These are phyloP conservation scores for Adineta ricciae DNA, from an alignment of 2,888 invertebrate genomes.

Conservation along the genomic window DNA sequence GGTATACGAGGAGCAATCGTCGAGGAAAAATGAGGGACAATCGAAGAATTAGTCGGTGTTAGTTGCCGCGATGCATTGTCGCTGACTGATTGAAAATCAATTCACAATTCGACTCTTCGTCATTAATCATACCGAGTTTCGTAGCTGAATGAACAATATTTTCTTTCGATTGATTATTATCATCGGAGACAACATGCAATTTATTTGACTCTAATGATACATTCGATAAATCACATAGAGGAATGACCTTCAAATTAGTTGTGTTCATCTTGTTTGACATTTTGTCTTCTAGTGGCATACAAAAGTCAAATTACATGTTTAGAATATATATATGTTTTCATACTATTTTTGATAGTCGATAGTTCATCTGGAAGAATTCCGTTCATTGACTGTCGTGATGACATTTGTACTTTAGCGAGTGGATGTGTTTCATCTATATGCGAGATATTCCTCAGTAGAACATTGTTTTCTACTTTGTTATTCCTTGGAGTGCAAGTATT, in stretches of 20 bases:
- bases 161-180: background rate
- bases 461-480: too few species aligned
- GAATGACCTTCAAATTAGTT: background rate
- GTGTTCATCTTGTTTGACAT: background rate
- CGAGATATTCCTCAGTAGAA: background rate
- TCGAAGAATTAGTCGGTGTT: background rate
- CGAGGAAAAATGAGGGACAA: background rate
- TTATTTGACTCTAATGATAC: background rate
- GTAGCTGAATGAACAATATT: background rate
- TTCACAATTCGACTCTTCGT: background rate
- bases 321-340: too few species aligned
- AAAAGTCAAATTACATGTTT: too few species aligned
- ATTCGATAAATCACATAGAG: background rate
- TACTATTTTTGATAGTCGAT: background rate
- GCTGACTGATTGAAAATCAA: background rate
- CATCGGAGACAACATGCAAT: background rate
- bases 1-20: background rate
- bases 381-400: background rate
- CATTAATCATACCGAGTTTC: background rate
- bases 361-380: background rate
- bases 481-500: background rate
- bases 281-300: background rate
- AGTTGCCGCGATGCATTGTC: background rate
- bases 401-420: background rate
- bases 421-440: background rate